Conservation (phyloP, 2,113 vertebrate genomes). For the Lepidothrix coronata region DNA sequence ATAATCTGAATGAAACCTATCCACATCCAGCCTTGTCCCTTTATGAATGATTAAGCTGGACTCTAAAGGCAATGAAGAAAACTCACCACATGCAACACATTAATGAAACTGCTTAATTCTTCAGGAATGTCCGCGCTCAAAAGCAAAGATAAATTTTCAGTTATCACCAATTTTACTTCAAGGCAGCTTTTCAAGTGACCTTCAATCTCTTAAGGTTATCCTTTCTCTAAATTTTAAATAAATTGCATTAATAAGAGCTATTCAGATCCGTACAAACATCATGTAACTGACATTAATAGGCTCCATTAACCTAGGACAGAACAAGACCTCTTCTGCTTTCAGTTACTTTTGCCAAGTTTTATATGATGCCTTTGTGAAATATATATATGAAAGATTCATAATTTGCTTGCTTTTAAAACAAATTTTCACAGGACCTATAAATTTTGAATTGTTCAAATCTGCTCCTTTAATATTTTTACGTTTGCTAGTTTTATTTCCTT, state of each 20-base stretch:
- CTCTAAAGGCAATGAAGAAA: background rate
- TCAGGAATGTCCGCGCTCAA: background rate
- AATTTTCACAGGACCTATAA: background rate
- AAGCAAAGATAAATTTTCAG: background rate
- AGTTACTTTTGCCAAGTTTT: background rate
- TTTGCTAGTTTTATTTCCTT: background rate
- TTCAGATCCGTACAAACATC: background rate
- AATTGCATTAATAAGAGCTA: background rate
- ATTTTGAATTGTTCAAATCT: background rate
- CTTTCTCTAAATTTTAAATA: background rate
- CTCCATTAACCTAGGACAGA: background rate
- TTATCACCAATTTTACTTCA: background rate
- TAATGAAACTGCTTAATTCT: background rate
- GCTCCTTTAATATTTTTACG: background rate
- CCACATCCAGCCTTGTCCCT: background rate
- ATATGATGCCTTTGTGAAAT: background rate
- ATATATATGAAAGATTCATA: background rate
- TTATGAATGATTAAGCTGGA: background rate
- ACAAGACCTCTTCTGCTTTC: background rate
- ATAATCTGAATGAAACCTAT: background rate
- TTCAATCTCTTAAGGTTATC: background rate
- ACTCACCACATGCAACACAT: accelerated
- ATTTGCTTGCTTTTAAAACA: background rate
- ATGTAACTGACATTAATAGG: background rate
- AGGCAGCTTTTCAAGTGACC: background rate